phyloP scores from a whole-genome alignment of 2,113 vertebrate species.

The Albula glossodonta region DNA sequence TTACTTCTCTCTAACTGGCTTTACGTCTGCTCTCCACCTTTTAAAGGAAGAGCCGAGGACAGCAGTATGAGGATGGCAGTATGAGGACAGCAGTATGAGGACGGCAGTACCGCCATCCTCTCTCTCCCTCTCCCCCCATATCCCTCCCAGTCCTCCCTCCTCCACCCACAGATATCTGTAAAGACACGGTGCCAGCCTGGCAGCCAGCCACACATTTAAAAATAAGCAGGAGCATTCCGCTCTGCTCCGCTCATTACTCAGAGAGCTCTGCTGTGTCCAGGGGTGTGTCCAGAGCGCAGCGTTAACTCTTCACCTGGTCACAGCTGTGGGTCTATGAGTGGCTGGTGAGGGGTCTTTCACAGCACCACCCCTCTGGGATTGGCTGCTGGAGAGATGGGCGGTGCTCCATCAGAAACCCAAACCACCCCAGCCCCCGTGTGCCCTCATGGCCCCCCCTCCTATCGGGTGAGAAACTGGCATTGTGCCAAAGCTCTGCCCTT shows the following conservation, averaged over 20 bases:
- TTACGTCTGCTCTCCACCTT: constrained; percentile 3
- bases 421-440: no score
- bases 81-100: no score
- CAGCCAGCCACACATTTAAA: constrained; percentile 11
- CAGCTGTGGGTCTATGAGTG: no score
- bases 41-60: constrained; percentile 14
- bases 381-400: not conserved
- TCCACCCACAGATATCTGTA: not conserved
- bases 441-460: not conserved
- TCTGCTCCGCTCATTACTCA: not conserved
- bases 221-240: constrained; percentile 10
- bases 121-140: not conserved
- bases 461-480: constrained; percentile 7
- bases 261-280: no score
- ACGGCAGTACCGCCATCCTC: not conserved
- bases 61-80: not conserved
- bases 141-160: not conserved
- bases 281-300: no score
- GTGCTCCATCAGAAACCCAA: not conserved
- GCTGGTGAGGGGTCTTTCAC: no score
- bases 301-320: no score
- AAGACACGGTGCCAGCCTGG: constrained; percentile 19
- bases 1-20: not conserved
- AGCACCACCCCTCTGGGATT: not conserved
- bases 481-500: constrained; percentile 9